These are phyloP conservation scores for Aptenodytes forsteri DNA, from an alignment of 2,113 vertebrate species.

Conservation along the genomic window DNA sequence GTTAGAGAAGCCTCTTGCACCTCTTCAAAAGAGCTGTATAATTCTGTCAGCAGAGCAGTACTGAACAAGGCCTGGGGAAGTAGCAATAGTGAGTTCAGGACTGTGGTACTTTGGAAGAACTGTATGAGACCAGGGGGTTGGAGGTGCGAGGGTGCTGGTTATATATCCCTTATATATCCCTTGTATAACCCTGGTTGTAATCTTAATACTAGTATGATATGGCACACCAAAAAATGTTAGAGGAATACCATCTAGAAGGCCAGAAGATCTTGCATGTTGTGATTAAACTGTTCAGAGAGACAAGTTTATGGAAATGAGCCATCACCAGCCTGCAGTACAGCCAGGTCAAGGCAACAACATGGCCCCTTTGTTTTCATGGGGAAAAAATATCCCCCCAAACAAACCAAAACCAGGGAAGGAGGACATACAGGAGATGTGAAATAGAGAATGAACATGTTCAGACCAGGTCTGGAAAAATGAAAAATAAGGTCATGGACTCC, in stretches of 20 bases:
- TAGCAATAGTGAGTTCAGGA: not conserved
- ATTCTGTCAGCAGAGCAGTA: not conserved
- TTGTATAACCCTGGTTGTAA: not conserved
- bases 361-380: not conserved
- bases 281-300: not conserved
- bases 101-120: not conserved
- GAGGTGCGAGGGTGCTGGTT: not conserved
- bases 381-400: accelerated
- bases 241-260: not conserved
- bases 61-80: not conserved
- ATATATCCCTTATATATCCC: not conserved
- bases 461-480: not conserved
- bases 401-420: not conserved
- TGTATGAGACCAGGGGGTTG: not conserved
- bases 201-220: not conserved
- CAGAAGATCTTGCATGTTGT: not conserved
- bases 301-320: not conserved
- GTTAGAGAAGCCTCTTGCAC: not conserved
- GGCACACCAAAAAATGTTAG: not conserved
- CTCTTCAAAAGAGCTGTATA: not conserved
- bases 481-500: not conserved
- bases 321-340: not conserved
- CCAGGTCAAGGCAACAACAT: accelerated
- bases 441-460: accelerated
- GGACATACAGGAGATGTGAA: accelerated